Percentiles rank a stretch among this genome's conserved stretches.
phyloP scores from a whole-genome alignment of 2,797 vertebrate genomes.

The Menidia menidia region DNA sequence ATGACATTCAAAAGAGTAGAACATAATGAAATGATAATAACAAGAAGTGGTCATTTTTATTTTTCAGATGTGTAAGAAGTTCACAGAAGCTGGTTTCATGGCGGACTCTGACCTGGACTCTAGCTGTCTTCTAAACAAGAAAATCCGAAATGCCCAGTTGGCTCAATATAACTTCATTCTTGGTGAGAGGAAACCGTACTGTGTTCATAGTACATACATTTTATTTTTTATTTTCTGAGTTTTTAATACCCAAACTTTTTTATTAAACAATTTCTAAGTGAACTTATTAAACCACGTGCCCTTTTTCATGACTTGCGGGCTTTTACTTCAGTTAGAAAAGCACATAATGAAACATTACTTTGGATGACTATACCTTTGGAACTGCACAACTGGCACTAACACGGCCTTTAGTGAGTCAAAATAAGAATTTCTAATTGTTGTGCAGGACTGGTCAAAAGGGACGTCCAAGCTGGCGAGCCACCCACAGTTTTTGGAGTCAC shows the following conservation, averaged over 20 bases:
- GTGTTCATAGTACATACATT: too few relatives aligned
- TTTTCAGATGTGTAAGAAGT: conserved; percentile 86
- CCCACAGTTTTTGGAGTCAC: conserved; percentile 37
- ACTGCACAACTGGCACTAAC: neutral
- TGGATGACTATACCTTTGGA: neutral
- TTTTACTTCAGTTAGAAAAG: neutral
- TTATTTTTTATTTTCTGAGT: too few relatives aligned
- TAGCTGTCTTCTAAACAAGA: conserved; percentile 93
- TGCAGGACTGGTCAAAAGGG: conserved; percentile 21
- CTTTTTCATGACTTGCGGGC: neutral
- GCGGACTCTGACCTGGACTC: conserved; percentile 92
- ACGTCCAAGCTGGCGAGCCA: conserved; percentile 30
- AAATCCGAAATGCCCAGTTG: conserved; percentile 94
- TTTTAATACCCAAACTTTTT: too few relatives aligned
- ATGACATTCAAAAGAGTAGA: neutral
- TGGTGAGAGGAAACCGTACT: conserved; percentile 80
- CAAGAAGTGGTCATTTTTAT: neutral
- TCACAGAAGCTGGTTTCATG: conserved; percentile 93
- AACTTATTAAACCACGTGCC: too few relatives aligned
- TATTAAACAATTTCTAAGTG: neutral
- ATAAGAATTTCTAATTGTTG: conserved; percentile 17
- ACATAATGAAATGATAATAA: neutral
- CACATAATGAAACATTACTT: too few relatives aligned
- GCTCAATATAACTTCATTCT: conserved; percentile 97
- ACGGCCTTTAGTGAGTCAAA: conserved; percentile 16